These are phyloP conservation scores for Aelia acuminata DNA, from an alignment of 2,888 invertebrate genomes.

Conservation along the genomic window DNA sequence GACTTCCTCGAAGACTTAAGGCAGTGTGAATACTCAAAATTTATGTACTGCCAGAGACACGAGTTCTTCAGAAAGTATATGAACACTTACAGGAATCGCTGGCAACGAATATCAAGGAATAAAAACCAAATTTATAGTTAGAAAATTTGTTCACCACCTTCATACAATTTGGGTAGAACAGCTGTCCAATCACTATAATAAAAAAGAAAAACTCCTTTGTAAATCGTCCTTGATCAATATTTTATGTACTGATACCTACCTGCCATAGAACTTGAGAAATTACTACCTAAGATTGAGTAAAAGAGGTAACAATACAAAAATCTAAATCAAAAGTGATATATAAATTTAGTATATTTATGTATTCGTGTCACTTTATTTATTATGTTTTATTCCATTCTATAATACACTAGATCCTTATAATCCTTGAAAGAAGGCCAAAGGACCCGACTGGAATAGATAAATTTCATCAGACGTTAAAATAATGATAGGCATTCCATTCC, in stretches of 20 bases:
- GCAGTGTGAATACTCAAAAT: too few species aligned
- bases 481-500: constrained; percentile 17
- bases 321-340: neutral
- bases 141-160: too few species aligned
- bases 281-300: neutral
- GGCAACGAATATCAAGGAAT: too few species aligned
- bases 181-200: too few species aligned
- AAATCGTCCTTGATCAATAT: neutral
- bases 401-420: neutral
- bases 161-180: too few species aligned
- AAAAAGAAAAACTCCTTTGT: too few species aligned
- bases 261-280: neutral
- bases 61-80: too few species aligned
- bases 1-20: too few species aligned
- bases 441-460: constrained; percentile 14
- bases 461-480: constrained; percentile 34
- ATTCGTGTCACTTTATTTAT: constrained; percentile 24
- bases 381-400: constrained; percentile 18
- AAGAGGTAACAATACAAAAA: constrained; percentile 5
- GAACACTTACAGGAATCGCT: too few species aligned
- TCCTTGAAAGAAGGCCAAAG: constrained; percentile 21
- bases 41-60: too few species aligned
- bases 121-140: too few species aligned
- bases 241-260: neutral
- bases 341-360: constrained; percentile 9